Evolutionary conservation across 2,888 invertebrate genomes (phyloP).

Genomic region (Crioceris asparagi): DNA sequence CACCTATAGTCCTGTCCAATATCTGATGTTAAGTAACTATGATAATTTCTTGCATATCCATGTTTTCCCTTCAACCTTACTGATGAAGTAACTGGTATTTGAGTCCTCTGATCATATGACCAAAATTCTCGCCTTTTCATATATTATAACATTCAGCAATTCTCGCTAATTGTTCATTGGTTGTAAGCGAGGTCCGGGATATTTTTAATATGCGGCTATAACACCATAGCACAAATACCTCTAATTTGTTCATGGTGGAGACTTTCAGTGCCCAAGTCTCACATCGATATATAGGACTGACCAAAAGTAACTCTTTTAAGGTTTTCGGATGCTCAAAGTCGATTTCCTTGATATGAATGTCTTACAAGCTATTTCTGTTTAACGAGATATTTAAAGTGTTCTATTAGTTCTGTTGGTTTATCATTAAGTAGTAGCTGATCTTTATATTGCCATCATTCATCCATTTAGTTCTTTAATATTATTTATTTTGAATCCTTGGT

Average conservation of each 20-base stretch:
- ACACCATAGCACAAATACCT: slow-evolving; percentile 1
- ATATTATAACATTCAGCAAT: too few species aligned
- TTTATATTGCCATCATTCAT: not conserved
- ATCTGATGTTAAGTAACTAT: not conserved
- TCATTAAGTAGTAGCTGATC: slow-evolving; percentile 1
- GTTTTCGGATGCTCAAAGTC: not conserved
- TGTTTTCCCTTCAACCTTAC: slow-evolving; percentile 1
- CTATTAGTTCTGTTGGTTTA: not conserved
- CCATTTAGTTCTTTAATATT: slow-evolving; percentile 2
- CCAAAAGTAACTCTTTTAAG: not conserved
- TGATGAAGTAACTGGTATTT: not conserved
- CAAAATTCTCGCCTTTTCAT: too few species aligned
- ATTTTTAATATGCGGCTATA: slow-evolving; percentile 1
- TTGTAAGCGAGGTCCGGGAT: too few species aligned
- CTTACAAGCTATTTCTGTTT: not conserved
- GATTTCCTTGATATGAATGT: not conserved
- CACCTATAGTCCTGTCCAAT: too few species aligned
- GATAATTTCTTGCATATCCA: slow-evolving; percentile 1
- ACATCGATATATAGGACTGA: slow-evolving; percentile 1
- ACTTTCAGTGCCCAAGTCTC: slow-evolving; percentile 3
- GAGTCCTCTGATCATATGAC: too few species aligned
- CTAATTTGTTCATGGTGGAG: slow-evolving; percentile 2
- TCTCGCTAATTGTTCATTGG: too few species aligned
- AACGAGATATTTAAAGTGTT: slow-evolving; percentile 2
- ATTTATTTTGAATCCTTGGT: slow-evolving; percentile 1